Base-by-base conservation (phyloP, 2,888 invertebrate genomes). In the Coenonympha arcania region DNA sequence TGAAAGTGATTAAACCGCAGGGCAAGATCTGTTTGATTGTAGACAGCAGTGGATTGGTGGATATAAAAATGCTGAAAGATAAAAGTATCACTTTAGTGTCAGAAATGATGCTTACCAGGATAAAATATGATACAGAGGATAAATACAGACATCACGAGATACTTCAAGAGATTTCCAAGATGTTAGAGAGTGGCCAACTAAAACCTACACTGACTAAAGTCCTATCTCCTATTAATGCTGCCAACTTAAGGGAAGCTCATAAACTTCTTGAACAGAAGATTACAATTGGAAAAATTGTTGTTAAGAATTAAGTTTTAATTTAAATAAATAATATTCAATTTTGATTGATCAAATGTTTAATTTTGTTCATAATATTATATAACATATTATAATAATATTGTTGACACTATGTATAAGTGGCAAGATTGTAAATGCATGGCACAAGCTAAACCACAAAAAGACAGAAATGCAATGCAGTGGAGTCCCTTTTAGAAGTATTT, bases 21-120 rank as follows among this genome's bases (percentile, higher is more conserved):
- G 85, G 85, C 2, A 76, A 60, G 54, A 85, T 85, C 19, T 83
- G 85, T 56, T 57, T 79, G 22, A 64, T 85, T 40, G 85, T 83
- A 0, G 83, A 85, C 39, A 76, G 78, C 56, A 76, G 71, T 60
- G 69, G 75, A 3, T 63, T 73, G 6, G 72, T 84, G 1, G 76
- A 84, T 50, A 46, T 83, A 31, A 67, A 54, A 34, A 63, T 65
- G 6, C 58, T 84, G 4, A 84, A 84, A 60, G 79, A 77, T 1
- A 85, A 85, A 61, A 84, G 85, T 54, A 28, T 84, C 0, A 82
- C 80, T 6, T 59, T 85, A 36, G 74, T 73, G 0, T 73, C 71
- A 6, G 85, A 82, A 67, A 73, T 72, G 72, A 79, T 85, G 77
- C 48, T 36, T 2, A 83, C 85, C 5, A 76, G 78, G 56, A 65